Base-by-base conservation (phyloP, 1,140 invertebrate genomes). In the Drosophila ercepeae region DNA sequence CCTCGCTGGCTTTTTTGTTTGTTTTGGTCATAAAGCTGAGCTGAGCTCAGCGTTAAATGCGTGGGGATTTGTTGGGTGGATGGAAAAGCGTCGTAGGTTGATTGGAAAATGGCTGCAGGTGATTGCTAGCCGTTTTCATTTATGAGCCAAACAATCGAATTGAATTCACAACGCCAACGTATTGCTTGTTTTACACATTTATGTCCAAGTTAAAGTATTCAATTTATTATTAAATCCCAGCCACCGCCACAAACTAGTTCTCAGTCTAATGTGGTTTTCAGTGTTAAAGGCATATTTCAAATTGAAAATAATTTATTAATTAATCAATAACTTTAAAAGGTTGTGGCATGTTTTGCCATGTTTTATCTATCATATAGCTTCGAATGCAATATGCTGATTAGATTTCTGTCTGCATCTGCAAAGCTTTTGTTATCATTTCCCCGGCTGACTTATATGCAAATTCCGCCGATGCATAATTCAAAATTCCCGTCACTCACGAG, bases 51-150 rank as follows among this genome's bases (percentile, higher is more conserved):
- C 63, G 63, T 65, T 65, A 72, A 77, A 77, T 77, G 49, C 46
- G 58, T 39, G 52, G 58, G 72, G 57, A 64, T 86, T 81, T 59
- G 54, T 63, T 61, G 65, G 58, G 21, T 41, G 54, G 70, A 57
- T 74, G 55, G 34, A 70, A 61, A 64, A 67, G 63, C 52, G 50
- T 46, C 59, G 61, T 69, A 53, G 77, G 69, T 79, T 86, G 82
- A 86, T 88, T 86, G 82, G 82, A 74, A 88, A 71, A 82, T 88
- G 60, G 77, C 82, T 86, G 73, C 69, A 86, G 82, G 82, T 88
- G 82, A 86, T 88, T 88, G 73, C 59, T 71, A 64, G 60, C 53
- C 60, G 70, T 81, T 82, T 77, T 77, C 77, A 88, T 82, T 82
- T 88, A 88, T 86, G 82, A 68, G 75, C 41, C 42, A 63, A 74